A percentile compares a stretch with the other conserved stretches of the same genome.
Conservation (phyloP, 2,888 invertebrate species). For the Pyrrhia umbra region DNA sequence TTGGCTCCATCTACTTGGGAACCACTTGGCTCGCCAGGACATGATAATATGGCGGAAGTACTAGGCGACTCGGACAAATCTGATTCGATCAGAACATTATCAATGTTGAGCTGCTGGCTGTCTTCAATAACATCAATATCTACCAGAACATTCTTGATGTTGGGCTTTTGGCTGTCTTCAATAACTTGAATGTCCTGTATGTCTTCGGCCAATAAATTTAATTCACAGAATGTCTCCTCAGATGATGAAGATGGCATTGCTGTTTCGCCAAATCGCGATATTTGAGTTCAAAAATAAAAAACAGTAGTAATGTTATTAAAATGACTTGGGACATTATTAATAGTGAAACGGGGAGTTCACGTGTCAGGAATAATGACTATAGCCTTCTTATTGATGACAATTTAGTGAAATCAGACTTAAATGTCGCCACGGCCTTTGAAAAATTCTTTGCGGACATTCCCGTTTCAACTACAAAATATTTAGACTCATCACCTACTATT, state of each 20-base stretch:
- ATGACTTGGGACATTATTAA: no score
- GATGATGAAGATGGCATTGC: slow-evolving; percentile 54
- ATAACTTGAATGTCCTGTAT: slow-evolving; percentile 44
- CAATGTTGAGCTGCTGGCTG: slow-evolving; percentile 43
- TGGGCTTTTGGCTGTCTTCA: slow-evolving; percentile 49
- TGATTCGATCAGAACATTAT: slow-evolving; percentile 47
- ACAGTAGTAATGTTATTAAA: no score
- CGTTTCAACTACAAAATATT: no score
- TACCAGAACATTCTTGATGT: slow-evolving; percentile 49
- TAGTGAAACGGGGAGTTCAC: no score
- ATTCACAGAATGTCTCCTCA: slow-evolving; percentile 48
- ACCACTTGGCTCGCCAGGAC: slow-evolving; percentile 51
- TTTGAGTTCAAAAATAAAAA: no score
- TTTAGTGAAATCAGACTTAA: no score
- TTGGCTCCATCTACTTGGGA: slow-evolving; percentile 39
- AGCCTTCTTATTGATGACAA: no score
- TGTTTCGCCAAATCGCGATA: no score
- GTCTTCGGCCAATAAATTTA: slow-evolving; percentile 56
- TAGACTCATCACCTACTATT: no score
- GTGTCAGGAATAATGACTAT: no score
- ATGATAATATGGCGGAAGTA: slow-evolving; percentile 45
- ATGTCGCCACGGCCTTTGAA: no score
- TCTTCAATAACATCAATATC: slow-evolving; percentile 45
- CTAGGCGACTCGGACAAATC: slow-evolving; percentile 48
- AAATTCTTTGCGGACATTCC: no score